phyloP scores from a whole-genome alignment of 2,113 vertebrate genomes.

The Prunella fulvescens region DNA sequence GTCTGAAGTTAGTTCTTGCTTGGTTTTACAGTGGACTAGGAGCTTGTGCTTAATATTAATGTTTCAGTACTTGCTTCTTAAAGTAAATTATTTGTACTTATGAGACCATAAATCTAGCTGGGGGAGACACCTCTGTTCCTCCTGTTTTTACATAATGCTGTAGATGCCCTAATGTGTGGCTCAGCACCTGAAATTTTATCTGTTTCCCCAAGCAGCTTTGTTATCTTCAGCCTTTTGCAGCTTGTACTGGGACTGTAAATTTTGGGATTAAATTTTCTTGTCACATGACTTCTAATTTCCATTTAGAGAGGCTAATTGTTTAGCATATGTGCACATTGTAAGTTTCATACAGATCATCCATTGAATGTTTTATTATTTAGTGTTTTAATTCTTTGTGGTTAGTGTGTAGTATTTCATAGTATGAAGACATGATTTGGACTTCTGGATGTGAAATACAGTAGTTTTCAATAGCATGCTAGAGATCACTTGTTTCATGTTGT shows the following conservation, averaged over 20 bases:
- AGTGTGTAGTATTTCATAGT: neutral
- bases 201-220: neutral
- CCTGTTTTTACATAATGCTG: neutral
- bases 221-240: neutral
- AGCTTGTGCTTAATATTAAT: neutral
- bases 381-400: neutral
- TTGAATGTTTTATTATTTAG: neutral
- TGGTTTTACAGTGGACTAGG: neutral
- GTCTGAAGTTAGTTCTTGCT: neutral
- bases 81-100: neutral
- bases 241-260: neutral
- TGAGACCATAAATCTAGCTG: rapidly evolving
- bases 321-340: neutral
- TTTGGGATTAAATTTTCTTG: neutral
- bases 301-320: neutral
- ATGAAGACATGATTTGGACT: neutral
- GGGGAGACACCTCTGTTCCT: neutral
- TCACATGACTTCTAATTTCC: neutral
- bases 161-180: neutral
- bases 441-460: neutral
- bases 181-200: neutral
- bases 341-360: neutral
- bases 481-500: neutral
- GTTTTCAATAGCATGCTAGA: neutral
- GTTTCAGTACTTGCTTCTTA: neutral